phyloP scores from a whole-genome alignment of 2,888 invertebrate genomes.

The Tenthredo livida region DNA sequence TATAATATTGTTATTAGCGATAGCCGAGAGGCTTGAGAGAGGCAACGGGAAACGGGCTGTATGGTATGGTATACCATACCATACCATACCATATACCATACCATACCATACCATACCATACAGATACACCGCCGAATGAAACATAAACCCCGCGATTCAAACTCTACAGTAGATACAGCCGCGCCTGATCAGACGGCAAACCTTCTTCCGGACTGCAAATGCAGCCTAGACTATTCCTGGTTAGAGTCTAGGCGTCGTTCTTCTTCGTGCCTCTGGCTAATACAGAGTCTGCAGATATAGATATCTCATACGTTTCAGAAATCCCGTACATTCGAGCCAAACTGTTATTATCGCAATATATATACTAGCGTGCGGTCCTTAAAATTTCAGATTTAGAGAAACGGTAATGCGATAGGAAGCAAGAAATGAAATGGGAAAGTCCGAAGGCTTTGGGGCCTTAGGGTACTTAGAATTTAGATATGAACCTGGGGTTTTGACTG shows the following conservation, averaged over 20 bases:
- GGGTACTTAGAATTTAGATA: too few relatives aligned
- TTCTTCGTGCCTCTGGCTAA: conserved; percentile 28
- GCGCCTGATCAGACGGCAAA: conserved; percentile 31
- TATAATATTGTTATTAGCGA: conserved; percentile 37
- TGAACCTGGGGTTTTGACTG: too few relatives aligned
- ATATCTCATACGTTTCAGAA: neutral
- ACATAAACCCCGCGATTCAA: conserved; percentile 8
- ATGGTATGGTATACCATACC: neutral
- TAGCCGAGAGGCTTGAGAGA: conserved; percentile 18
- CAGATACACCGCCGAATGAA: neutral
- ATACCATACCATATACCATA: neutral
- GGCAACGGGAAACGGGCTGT: conserved; percentile 36
- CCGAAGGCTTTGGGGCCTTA: too few relatives aligned
- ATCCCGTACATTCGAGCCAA: neutral
- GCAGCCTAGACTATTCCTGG: neutral
- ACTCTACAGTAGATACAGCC: conserved; percentile 29
- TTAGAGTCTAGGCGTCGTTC: conserved; percentile 7
- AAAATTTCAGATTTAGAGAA: too few relatives aligned
- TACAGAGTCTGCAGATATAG: neutral
- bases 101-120: neutral
- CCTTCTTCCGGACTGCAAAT: conserved; percentile 21
- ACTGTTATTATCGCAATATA: neutral
- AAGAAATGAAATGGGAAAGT: too few relatives aligned
- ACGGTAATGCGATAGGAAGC: too few relatives aligned
- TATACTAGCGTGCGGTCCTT: too few relatives aligned